Percentiles rank a stretch among this genome's conserved stretches.
phyloP scores from a whole-genome alignment of 2,113 vertebrate genomes.

The Proteles cristata region DNA sequence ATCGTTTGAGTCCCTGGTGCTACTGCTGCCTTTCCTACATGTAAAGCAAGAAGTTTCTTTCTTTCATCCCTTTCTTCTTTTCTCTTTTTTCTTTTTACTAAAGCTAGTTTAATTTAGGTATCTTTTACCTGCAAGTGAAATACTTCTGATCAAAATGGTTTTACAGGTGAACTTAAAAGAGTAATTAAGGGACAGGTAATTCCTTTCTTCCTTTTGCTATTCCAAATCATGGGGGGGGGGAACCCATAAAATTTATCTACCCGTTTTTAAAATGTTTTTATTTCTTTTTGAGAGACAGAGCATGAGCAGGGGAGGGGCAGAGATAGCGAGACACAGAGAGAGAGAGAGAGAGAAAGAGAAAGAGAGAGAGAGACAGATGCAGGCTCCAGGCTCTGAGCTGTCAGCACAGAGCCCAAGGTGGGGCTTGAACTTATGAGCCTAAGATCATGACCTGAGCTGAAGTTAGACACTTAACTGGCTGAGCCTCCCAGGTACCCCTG shows the following conservation, averaged over 20 bases:
- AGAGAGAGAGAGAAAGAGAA: too few relatives aligned
- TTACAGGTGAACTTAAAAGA: neutral
- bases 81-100: neutral
- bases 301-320: too few relatives aligned
- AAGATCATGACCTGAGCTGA: too few relatives aligned
- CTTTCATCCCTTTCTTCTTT: neutral
- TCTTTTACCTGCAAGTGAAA: constrained; percentile 2
- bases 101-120: constrained; percentile 29
- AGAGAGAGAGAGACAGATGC: too few relatives aligned
- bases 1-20: neutral
- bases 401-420: too few relatives aligned
- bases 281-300: too few relatives aligned
- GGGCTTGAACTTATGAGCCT: too few relatives aligned
- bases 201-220: constrained; percentile 2
- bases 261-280: neutral
- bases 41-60: neutral
- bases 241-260: neutral
- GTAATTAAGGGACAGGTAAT: constrained; percentile 12
- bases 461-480: too few relatives aligned
- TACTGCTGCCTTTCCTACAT: neutral
- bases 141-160: constrained; percentile 1
- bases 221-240: neutral
- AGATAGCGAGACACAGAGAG: too few relatives aligned
- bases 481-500: neutral
- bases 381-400: too few relatives aligned